Evolutionary conservation across 2,797 vertebrate species (phyloP).

Genomic region (Arrhamphus sclerolepis): DNA sequence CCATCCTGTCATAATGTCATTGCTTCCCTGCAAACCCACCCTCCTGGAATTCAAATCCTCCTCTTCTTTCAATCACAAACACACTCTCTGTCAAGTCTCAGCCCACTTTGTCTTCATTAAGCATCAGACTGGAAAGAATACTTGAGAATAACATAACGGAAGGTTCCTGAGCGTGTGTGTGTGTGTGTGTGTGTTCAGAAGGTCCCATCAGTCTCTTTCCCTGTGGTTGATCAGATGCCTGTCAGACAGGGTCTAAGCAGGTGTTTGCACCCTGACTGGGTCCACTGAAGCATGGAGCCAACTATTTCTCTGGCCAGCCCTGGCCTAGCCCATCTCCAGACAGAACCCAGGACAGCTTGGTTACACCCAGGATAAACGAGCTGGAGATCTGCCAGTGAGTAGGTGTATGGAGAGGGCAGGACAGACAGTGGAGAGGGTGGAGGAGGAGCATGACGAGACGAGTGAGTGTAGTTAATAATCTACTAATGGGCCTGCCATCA

Average conservation of each 20-base stretch:
- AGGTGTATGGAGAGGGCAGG: slow-evolving; percentile 40
- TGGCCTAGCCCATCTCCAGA: slow-evolving; percentile 26
- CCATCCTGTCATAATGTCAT: slow-evolving; percentile 4
- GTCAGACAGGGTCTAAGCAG: slow-evolving; percentile 64
- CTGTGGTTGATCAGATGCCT: slow-evolving; percentile 65
- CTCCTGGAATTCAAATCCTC: slow-evolving; percentile 26
- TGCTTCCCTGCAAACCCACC: slow-evolving; percentile 2
- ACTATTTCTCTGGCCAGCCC: slow-evolving; percentile 58
- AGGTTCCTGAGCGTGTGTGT: slow-evolving; percentile 22
- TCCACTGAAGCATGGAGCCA: slow-evolving; percentile 55
- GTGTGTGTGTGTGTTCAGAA: slow-evolving; percentile 8
- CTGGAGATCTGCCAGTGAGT: slow-evolving; percentile 65
- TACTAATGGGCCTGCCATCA: slow-evolving; percentile 73
- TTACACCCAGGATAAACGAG: slow-evolving; percentile 71
- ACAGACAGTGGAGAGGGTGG: slow-evolving; percentile 31
- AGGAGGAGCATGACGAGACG: slow-evolving; percentile 28
- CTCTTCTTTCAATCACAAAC: slow-evolving; percentile 28
- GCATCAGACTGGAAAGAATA: slow-evolving; percentile 47
- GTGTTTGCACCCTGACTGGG: slow-evolving; percentile 59
- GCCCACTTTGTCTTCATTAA: slow-evolving; percentile 44
- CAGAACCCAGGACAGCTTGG: slow-evolving; percentile 66
- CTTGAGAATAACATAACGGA: slow-evolving; percentile 33
- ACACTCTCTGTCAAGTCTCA: slow-evolving; percentile 23
- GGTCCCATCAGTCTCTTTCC: slow-evolving; percentile 50
- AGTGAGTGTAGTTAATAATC: slow-evolving; percentile 71